Evolutionary conservation across 2,888 invertebrate species (phyloP).

Genomic region (Chouioia cunea): DNA sequence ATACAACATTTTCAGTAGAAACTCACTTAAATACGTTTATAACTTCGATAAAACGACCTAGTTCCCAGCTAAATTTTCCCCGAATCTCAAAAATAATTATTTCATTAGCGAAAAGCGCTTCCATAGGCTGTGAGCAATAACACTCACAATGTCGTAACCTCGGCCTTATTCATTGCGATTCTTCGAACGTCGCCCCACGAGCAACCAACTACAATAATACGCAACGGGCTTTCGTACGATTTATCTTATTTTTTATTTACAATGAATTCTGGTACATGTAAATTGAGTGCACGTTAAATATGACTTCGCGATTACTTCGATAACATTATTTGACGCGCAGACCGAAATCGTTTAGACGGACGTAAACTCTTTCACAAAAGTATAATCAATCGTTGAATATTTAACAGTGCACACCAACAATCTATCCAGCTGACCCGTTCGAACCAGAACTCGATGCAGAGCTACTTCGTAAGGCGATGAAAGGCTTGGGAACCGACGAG

Average conservation of each 20-base stretch:
- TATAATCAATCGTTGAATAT: neutral
- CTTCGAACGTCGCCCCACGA: too few species aligned
- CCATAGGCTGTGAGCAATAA: neutral
- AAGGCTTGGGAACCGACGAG: slow-evolving; percentile 93
- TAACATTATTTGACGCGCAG: too few species aligned
- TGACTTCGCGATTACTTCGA: too few species aligned
- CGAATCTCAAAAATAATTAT: slow-evolving; percentile 16
- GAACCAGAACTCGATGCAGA: slow-evolving; percentile 86
- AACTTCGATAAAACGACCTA: neutral
- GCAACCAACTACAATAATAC: slow-evolving; percentile 24
- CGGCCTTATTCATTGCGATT: slow-evolving; percentile 38
- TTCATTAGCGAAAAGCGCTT: slow-evolving; percentile 5
- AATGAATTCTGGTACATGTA: neutral
- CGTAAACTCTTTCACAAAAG: too few species aligned
- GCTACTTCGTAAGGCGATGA: slow-evolving; percentile 89
- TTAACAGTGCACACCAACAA: slow-evolving; percentile 79
- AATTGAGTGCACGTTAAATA: too few species aligned
- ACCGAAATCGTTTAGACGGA: too few species aligned
- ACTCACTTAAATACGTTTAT: neutral
- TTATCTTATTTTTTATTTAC: neutral
- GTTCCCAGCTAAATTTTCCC: neutral
- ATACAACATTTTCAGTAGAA: too few species aligned
- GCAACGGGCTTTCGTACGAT: neutral
- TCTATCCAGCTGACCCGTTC: slow-evolving; percentile 82
- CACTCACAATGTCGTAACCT: slow-evolving; percentile 13